Evolutionary conservation across 2,888 invertebrate species (phyloP).

Genomic region (Nomada hirtipes): DNA sequence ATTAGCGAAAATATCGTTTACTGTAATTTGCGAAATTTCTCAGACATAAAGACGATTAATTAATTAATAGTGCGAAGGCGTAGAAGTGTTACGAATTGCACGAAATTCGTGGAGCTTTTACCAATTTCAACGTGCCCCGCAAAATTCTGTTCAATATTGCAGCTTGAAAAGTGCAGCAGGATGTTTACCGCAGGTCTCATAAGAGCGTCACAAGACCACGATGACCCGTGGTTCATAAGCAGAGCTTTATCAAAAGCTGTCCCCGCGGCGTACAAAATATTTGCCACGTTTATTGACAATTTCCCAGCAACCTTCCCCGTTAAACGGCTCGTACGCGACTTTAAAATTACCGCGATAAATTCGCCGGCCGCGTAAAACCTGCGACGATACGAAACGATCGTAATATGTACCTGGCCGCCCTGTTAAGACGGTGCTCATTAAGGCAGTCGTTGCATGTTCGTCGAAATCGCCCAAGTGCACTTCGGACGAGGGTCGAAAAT

Average conservation of each 20-base stretch:
- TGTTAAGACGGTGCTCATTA: conserved; percentile 56
- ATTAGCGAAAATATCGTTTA: no score
- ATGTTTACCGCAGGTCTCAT: conserved; percentile 12
- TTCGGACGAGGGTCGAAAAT: conserved; percentile 30
- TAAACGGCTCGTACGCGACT: not conserved
- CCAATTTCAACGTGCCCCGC: no score
- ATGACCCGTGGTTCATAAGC: conserved; percentile 13
- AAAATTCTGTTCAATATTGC: not conserved
- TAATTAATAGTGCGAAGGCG: no score
- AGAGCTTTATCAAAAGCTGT: conserved; percentile 10
- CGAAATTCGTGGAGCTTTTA: not conserved
- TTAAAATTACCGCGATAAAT: conserved; percentile 46
- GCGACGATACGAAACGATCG: conserved; percentile 36
- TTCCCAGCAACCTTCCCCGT: not conserved
- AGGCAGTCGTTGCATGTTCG: conserved; percentile 31
- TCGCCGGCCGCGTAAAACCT: conserved; percentile 11
- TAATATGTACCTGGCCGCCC: conserved; percentile 28
- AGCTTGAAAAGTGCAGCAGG: not conserved
- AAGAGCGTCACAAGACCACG: not conserved
- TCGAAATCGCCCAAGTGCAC: conserved; percentile 49
- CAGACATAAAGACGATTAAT: no score
- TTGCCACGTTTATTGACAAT: conserved; percentile 53
- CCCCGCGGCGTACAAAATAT: conserved; percentile 37
- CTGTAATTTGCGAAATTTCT: no score
- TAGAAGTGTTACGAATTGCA: no score